Base-by-base conservation (phyloP, 2,888 invertebrate species). In the Sesia apiformis region DNA sequence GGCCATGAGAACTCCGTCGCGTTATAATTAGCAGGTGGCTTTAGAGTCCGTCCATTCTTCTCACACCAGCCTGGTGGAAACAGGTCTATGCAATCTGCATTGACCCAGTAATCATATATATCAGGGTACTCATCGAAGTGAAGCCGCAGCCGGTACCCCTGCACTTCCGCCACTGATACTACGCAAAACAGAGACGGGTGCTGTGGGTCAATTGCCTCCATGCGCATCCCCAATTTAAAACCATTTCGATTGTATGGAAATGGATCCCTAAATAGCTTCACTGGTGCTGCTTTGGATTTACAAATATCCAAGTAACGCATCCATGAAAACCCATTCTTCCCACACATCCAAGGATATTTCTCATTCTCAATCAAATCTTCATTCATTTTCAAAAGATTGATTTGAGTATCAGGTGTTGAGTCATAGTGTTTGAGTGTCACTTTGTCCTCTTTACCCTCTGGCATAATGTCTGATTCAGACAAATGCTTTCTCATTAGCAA, bases 31-130 rank as follows among this genome's bases (percentile, higher is more conserved):
- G 93, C 93, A 0, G 98, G 98, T 3, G 96, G 95, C 66, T 94
- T 93, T 56, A 98, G 79, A 39, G 90, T 81, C 55, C 96, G 94
- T 1, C 93, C 92, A 65, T 95, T 96, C 76, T 94, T 94, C 70
- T 96, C 95, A 73, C 97, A 96, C 96, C 97, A 98, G n/a, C 97
- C 97, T 40, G 94, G 92, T 4, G 97, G 97, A 78, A 98, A 98
- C 56, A 98, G 94, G 73, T 97, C 96, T 70, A 93, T 91, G n/a
- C 95, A 96, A 76, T 98, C 96, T 0, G 96, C 95, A 78, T 98
- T 97, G 43, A 94, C 92, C 98, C 98, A 98, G 81, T 96, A 98
- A 81, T 98, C 97, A 71, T 96, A 96, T 73, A 94, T 92, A 56
- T 95, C 95, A 0, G 95, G 93, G 77, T 95, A 98, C 7, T 97